Conservation (phyloP, 2,797 vertebrate species). For the Graptemys geographica region DNA sequence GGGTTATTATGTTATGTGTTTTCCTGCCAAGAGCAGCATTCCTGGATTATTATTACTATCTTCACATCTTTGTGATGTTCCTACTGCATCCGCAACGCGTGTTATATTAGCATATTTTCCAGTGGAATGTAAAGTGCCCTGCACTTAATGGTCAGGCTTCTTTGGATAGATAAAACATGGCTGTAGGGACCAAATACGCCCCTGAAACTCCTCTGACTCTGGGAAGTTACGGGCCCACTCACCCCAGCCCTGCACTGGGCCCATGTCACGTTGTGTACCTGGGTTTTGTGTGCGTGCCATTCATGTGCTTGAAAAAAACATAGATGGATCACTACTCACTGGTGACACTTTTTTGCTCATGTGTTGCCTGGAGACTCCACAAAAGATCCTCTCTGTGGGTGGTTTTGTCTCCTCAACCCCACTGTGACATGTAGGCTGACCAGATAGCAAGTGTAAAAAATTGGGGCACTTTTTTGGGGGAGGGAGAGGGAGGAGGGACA, state of each 20-base stretch:
- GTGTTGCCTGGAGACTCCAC: not conserved
- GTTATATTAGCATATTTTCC: not conserved
- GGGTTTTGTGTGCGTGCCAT: not conserved
- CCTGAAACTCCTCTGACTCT: not conserved
- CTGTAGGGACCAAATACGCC: not conserved
- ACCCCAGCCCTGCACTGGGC: not conserved
- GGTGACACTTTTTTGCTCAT: not conserved
- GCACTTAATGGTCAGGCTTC: not conserved
- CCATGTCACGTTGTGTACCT: too few species aligned
- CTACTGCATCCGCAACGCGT: not conserved
- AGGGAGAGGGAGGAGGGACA: too few species aligned
- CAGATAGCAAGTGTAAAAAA: too few species aligned
- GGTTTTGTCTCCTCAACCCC: not conserved
- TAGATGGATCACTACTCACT: not conserved
- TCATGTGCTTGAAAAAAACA: not conserved
- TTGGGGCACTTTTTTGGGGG: too few species aligned
- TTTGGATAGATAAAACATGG: not conserved
- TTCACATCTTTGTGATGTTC: constrained; percentile 4
- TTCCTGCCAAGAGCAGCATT: not conserved
- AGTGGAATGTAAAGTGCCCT: not conserved
- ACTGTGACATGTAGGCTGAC: not conserved
- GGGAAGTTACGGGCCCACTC: not conserved
- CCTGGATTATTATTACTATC: constrained; percentile 17
- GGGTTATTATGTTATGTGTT: constrained; percentile 14
- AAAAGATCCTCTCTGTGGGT: not conserved